Evolutionary conservation across 2,888 invertebrate species (phyloP).

Genomic region (Chymomyza procnemis): DNA sequence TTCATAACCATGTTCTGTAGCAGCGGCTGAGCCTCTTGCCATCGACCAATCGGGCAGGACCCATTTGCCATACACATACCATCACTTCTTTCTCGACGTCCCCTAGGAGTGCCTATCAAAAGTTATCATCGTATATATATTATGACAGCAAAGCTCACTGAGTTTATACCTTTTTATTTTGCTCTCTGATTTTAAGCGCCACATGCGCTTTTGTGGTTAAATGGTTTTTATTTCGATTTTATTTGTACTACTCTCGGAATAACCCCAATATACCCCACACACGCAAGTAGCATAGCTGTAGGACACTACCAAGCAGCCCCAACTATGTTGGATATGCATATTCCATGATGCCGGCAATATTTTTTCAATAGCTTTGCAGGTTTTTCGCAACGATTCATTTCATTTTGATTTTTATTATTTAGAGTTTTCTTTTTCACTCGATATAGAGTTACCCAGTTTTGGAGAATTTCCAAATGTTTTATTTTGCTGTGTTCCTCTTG

Average conservation of each 20-base stretch:
- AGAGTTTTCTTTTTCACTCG: slow-evolving; percentile 27
- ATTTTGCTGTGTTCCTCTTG: slow-evolving; percentile 14
- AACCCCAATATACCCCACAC: background rate
- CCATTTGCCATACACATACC: background rate
- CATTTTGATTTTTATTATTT: slow-evolving; percentile 70
- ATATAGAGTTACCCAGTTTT: background rate
- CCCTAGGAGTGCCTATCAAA: background rate
- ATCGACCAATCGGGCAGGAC: background rate
- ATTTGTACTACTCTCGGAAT: slow-evolving; percentile 13
- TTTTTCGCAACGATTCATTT: slow-evolving; percentile 58
- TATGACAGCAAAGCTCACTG: slow-evolving; percentile 21
- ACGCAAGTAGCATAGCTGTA: too few species aligned
- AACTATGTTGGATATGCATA: background rate
- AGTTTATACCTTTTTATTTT: slow-evolving; percentile 32
- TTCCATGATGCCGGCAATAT: slow-evolving; percentile 57
- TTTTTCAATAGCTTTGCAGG: slow-evolving; percentile 59
- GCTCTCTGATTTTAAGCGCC: slow-evolving; percentile 3
- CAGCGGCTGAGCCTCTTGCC: slow-evolving; percentile 15
- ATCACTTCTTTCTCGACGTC: background rate
- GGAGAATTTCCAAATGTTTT: slow-evolving; percentile 1
- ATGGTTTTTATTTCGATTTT: slow-evolving; percentile 49
- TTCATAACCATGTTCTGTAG: slow-evolving; percentile 61
- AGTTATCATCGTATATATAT: background rate
- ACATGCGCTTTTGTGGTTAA: slow-evolving; percentile 55
- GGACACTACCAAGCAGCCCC: background rate